Conservation (phyloP, 2,797 vertebrate species). For the Ataeniobius toweri region DNA sequence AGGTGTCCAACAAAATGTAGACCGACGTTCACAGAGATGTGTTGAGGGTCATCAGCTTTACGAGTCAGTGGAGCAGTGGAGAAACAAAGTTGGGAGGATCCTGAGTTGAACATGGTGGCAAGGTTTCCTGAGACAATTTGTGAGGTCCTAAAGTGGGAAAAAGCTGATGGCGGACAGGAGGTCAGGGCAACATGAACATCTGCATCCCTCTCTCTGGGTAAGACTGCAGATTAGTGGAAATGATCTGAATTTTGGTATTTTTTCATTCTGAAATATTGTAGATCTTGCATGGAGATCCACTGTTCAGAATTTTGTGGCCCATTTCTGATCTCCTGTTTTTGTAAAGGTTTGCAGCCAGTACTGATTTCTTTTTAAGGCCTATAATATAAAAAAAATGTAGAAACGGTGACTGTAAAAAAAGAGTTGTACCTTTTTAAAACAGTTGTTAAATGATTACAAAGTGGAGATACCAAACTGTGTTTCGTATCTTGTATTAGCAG, state of each 20-base stretch:
- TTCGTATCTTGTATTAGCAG: not conserved
- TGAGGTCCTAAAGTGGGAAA: constrained; percentile 22
- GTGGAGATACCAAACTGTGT: not conserved
- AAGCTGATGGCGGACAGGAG: constrained; percentile 68
- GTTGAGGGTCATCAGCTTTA: not conserved
- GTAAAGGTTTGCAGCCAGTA: not conserved
- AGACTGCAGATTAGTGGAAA: constrained; percentile 44
- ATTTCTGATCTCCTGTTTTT: not conserved
- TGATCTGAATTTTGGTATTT: not conserved
- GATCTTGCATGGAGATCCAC: no score
- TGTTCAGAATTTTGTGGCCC: no score
- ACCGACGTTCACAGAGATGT: constrained; percentile 7
- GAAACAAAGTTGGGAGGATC: constrained; percentile 42
- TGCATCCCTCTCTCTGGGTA: constrained; percentile 81
- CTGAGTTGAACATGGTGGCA: constrained; percentile 36
- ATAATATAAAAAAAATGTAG: not conserved
- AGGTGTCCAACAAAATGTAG: constrained; percentile 42
- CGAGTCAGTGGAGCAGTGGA: constrained; percentile 24
- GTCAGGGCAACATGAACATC: constrained; percentile 56
- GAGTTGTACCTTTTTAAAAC: not conserved
- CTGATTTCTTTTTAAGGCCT: not conserved
- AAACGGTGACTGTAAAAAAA: not conserved
- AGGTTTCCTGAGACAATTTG: constrained; percentile 22
- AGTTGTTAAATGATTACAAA: no score
- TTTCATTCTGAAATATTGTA: no score